These are phyloP conservation scores for Montipora efflorescens DNA, from an alignment of 64 coral and sea anemone species.

Conservation along the genomic window DNA sequence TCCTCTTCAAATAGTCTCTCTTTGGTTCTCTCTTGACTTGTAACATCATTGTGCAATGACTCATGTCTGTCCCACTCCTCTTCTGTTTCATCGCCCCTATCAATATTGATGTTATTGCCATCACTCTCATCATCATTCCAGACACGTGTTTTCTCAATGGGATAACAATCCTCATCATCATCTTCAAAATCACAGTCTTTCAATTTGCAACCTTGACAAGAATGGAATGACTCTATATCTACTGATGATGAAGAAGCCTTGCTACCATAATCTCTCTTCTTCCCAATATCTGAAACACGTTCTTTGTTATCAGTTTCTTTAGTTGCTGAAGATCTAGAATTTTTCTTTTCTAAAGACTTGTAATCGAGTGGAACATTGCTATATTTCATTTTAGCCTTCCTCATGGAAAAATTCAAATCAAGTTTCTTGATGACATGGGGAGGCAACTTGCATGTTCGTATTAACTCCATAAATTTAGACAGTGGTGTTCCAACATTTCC, in stretches of 20 bases:
- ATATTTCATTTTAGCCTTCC: conserved; percentile 79
- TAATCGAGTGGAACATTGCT: conserved; percentile 97
- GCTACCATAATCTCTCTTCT: not conserved
- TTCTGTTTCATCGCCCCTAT: conserved; percentile 21
- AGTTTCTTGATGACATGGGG: conserved; percentile 93
- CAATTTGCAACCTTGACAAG: not conserved
- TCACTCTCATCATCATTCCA: not conserved
- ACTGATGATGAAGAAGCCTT: not conserved
- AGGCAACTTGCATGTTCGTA: conserved; percentile 88
- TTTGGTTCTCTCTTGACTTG: conserved; percentile 90
- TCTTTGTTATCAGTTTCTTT: not conserved
- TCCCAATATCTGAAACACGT: not conserved
- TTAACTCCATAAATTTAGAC: conserved; percentile 73
- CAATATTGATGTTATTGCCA: not conserved
- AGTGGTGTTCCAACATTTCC: conserved; percentile 97
- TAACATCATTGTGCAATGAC: conserved; percentile 92
- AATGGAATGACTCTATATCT: not conserved
- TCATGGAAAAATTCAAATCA: conserved; percentile 77
- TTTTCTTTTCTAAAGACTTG: conserved; percentile 12
- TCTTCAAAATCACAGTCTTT: not conserved
- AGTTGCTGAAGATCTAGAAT: not conserved
- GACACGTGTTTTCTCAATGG: not conserved
- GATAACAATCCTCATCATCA: not conserved
- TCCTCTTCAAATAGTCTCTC: conserved; percentile 97
- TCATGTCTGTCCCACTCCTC: conserved; percentile 99